Base-by-base conservation (phyloP, 1,140 invertebrate genomes). In the Plectrocnemia conspersa region DNA sequence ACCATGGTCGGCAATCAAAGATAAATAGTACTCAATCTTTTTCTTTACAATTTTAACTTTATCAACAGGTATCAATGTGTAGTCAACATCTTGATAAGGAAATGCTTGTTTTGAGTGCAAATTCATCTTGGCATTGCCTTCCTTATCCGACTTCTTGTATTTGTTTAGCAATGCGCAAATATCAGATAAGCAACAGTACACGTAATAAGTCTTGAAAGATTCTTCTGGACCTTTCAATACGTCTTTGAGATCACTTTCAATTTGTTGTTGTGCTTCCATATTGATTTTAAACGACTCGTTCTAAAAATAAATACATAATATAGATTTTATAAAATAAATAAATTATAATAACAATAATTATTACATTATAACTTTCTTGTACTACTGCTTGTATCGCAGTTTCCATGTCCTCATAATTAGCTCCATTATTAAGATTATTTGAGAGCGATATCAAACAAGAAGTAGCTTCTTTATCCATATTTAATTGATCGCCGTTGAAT, bases 11-110 rank as follows among this genome's bases (percentile, higher is more conserved):
- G 79, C 76, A 38, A 79, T 66, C 76, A 78, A 87, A 0, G 82
- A 82, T 52, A 85, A 69, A 67, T 83, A 82, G 70, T 81, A 88
- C 64, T 86, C 82, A 7, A 85, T 64, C 71, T 86, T 86, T 62
- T 83, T 86, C 1, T 77, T 64, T 58, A 73, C 69, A 35, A 76
- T 72, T 58, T 78, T 73, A 2, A 85, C 55, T 67, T 76, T 79
- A 41, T 77, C 77, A 61, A 75, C 72, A 21, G 80, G 68, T 56
- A 84, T 63, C 71, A 62, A 36, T 69, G 64, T 11, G 19, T 50
- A 19, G 33, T 21, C 65, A 66, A 57, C 63, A 68, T 25, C 69
- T 75, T 50, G 63, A 79, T 66, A 33, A 75, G 66, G 76, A 85
- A 78, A 66, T 74, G 76, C 64, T 72, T 74, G 11, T 50, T 50